Evolutionary conservation across 2,888 invertebrate genomes (phyloP).

Genomic region (Tinea trinotella): DNA sequence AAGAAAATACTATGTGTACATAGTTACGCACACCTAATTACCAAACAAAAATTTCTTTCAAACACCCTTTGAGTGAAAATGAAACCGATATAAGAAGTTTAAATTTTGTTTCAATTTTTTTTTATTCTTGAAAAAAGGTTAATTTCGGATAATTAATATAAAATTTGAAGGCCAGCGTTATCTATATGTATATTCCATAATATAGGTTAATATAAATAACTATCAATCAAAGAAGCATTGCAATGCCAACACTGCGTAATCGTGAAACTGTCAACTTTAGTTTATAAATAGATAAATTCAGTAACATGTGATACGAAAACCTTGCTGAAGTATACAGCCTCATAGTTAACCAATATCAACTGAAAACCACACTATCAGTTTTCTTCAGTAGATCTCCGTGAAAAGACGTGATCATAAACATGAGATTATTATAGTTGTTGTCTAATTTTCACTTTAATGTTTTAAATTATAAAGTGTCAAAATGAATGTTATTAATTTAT

Average conservation of each 20-base stretch:
- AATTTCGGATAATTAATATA: neutral
- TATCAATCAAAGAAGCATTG: conserved; percentile 4
- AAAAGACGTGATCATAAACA: conserved; percentile 6
- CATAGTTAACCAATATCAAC: conserved; percentile 9
- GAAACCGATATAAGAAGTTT: too few species aligned
- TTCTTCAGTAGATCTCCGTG: conserved; percentile 14
- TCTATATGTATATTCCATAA: conserved; percentile 5
- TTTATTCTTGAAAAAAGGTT: too few species aligned
- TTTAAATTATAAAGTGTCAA: conserved; percentile 6
- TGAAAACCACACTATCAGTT: conserved; percentile 8
- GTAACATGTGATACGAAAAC: conserved; percentile 8
- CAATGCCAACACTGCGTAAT: conserved; percentile 2
- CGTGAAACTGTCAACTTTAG: conserved; percentile 6
- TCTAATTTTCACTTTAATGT: neutral
- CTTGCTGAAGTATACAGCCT: conserved; percentile 10
- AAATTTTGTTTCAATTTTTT: too few species aligned
- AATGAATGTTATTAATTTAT: conserved; percentile 11
- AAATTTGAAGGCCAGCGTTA: neutral
- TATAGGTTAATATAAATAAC: conserved; percentile 11
- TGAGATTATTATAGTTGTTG: conserved; percentile 3
- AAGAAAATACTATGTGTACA: too few species aligned
- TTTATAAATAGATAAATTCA: conserved; percentile 11
- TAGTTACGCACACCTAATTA: too few species aligned
- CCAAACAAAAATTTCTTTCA: too few species aligned
- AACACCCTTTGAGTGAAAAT: too few species aligned